These are phyloP conservation scores for Harpagoxenus sublaevis DNA, from an alignment of 2,888 invertebrate species.

Conservation along the genomic window DNA sequence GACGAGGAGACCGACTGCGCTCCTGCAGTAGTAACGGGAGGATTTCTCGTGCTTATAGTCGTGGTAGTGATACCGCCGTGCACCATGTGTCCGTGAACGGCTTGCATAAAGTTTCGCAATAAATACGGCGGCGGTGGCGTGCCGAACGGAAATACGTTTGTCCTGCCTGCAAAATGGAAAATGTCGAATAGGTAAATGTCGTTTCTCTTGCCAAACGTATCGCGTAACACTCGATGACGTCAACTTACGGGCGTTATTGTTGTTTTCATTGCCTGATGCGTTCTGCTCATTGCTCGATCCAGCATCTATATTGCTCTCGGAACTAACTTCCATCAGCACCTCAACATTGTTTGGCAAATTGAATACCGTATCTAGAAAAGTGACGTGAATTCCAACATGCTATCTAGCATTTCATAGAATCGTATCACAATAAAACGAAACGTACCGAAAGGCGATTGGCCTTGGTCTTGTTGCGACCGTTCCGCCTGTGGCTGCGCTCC, in stretches of 20 bases:
- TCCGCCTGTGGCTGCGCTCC: conserved; percentile 64
- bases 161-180: conserved; percentile 60
- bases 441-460: conserved; percentile 72
- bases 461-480: conserved; percentile 66
- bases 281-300: conserved; percentile 77
- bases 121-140: conserved; percentile 87
- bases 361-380: conserved; percentile 78
- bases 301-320: conserved; percentile 86
- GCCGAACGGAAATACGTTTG: conserved; percentile 85
- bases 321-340: conserved; percentile 89
- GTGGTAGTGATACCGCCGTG: conserved; percentile 72
- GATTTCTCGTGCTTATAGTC: conserved; percentile 68
- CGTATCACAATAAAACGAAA: background rate
- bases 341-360: conserved; percentile 87
- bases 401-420: background rate
- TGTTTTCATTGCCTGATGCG: conserved; percentile 73
- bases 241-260: conserved; percentile 70
- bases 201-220: background rate
- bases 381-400: background rate
- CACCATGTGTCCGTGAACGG: conserved; percentile 87
- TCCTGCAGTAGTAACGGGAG: conserved; percentile 68
- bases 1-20: conserved; percentile 72
- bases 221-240: background rate
- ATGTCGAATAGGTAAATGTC: background rate
- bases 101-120: conserved; percentile 88